Evolutionary conservation across 2,888 invertebrate species (phyloP), one percentile per base, ranked within the genome.

Genomic region (Opisthograptis luteolata): DNA sequence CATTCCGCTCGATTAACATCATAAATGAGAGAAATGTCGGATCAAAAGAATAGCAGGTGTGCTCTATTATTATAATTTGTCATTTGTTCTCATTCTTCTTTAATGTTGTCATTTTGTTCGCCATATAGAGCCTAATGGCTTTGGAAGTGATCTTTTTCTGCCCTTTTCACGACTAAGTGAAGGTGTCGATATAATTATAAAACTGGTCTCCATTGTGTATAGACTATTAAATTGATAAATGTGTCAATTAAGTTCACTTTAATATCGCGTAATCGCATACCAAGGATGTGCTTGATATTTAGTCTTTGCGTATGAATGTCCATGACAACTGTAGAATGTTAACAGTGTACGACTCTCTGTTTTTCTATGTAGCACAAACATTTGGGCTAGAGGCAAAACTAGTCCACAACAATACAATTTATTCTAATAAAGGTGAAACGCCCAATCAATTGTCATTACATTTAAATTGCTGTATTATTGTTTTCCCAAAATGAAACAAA

Each of bases 11-110:
- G 81, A 88, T 90, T 89, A 85, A 79, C 77, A 73, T 87, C 88
- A 90, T 89, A 90, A 89, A 89, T 88, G 88, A 89, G 89, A 87
- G 87, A 87, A 87, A 86, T 88, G 86, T 83, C 75, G 74, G 88
- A 89, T 90, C 90, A 87, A 88, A 88, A 88, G 89, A 84, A 89
- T 87, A 87, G 82, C 90, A 90, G 90, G 90, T 90, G 89, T 87
- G 73, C 76, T 76, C 81, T 83, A 85, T 89, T 90, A 87, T 82
- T 79, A 86, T 83, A 85, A 88, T 88, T 85, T 86, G 87, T 87
- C 87, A 88, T 87, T 84, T 76, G 77, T 78, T 72, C 76, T 81
- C 79, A 78, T 77, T 73, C 73, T 62, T 67, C 71, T 80, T 80
- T 78, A 74, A 75, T 77, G 78, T 78, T 81, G 73, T 84, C 72